Conservation (phyloP, 2,888 invertebrate genomes). For the Andrena trimmerana region DNA sequence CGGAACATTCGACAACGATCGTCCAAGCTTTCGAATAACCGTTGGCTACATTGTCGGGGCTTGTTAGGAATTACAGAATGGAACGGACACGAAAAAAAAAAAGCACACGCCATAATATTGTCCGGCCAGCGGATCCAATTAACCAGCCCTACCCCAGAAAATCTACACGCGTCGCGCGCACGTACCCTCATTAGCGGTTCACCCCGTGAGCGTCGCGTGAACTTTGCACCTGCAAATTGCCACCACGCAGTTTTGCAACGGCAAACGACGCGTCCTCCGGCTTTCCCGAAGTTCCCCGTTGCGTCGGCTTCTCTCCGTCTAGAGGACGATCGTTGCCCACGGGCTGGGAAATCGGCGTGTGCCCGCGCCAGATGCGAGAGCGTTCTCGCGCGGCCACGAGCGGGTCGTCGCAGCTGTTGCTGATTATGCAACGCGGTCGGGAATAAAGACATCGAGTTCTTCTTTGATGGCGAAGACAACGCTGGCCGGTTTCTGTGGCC, state of each 20-base stretch:
- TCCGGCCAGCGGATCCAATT: slow-evolving; percentile 60
- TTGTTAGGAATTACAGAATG: slow-evolving; percentile 37
- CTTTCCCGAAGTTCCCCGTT: background rate
- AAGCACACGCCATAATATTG: slow-evolving; percentile 50
- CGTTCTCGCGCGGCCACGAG: slow-evolving; percentile 18
- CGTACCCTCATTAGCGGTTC: slow-evolving; percentile 76
- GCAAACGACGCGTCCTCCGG: background rate
- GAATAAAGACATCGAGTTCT: slow-evolving; percentile 56
- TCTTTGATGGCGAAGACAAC: slow-evolving; percentile 15
- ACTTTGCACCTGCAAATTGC: slow-evolving; percentile 81
- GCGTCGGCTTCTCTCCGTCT: background rate
- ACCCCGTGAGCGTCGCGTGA: slow-evolving; percentile 69
- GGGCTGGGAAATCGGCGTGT: slow-evolving; percentile 53
- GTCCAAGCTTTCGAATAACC: slow-evolving; percentile 30
- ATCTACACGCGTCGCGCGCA: slow-evolving; percentile 72
- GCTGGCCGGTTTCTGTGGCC: background rate
- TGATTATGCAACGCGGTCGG: slow-evolving; percentile 59
- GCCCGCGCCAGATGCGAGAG: slow-evolving; percentile 52
- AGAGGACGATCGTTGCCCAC: slow-evolving; percentile 19
- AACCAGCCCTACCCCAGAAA: slow-evolving; percentile 66
- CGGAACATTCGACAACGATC: slow-evolving; percentile 29
- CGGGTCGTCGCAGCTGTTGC: slow-evolving; percentile 62
- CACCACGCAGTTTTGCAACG: slow-evolving; percentile 29
- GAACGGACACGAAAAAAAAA: slow-evolving; percentile 38
- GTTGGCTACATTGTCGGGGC: slow-evolving; percentile 41